These are phyloP conservation scores for Hydrolagus affinis DNA, from an alignment of 2,113 vertebrate species.

Conservation along the genomic window DNA sequence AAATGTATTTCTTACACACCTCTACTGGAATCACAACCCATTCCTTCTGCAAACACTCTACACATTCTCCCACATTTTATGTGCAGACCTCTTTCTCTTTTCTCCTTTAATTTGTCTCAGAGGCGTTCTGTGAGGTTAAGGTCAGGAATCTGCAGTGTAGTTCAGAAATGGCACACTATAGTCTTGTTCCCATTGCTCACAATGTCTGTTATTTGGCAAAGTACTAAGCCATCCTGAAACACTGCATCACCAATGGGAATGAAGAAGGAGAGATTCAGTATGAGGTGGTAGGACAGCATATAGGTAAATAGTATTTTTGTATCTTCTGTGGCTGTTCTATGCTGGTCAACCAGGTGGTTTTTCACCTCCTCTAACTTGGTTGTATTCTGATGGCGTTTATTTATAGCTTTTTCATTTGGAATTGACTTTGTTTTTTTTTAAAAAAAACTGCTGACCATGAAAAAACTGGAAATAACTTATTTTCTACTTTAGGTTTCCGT, in stretches of 20 bases:
- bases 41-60: neutral
- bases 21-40: neutral
- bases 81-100: neutral
- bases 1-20: neutral
- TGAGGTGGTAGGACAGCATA: neutral
- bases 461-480: neutral
- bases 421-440: neutral
- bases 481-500: neutral
- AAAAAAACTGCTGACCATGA: neutral
- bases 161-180: neutral
- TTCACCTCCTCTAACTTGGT: neutral
- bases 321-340: neutral
- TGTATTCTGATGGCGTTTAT: neutral
- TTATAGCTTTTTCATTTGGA: neutral
- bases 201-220: neutral
- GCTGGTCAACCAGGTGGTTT: neutral
- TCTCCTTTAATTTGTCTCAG: constrained; percentile 13
- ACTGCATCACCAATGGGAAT: neutral
- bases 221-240: neutral
- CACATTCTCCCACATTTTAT: neutral
- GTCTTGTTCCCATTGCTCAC: neutral
- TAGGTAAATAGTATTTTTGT: neutral
- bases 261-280: neutral
- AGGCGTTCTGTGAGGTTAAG: constrained; percentile 12
- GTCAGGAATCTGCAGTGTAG: neutral